Base-by-base conservation (phyloP, 2,113 vertebrate genomes). In the Gallinago jamesoni region DNA sequence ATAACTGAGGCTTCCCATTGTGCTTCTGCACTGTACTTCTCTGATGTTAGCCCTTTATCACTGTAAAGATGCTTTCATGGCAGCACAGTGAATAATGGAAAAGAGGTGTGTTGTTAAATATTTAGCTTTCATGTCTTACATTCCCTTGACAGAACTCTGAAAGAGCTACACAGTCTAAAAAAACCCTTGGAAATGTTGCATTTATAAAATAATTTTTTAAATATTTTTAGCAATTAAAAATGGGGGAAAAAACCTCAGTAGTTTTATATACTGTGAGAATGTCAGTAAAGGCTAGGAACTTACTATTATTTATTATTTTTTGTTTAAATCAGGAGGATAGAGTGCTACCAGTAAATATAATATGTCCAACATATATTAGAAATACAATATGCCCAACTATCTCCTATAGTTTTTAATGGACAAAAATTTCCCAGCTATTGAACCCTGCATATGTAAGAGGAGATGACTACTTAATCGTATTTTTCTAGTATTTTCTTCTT, bases 21-120 rank as follows among this genome's bases (percentile, higher is more conserved):
- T 86, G 59, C 9, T 88, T 89, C 59, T 12, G 5, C 39, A 66
- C 5, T 20, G 8, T 35, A 25, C 3, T 88, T 50, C 37, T 94
- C 56, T 93, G 77, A 72, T 89, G 16, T 59, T 52, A 73, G 55
- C n/a, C 14, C 27, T 97, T 97, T 90, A 95, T 92, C 35, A 60
- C 28, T 33, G 30, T 70, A 90, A 78, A 48, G 16, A 24, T 56
- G 79, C 28, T 90, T 91, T 82, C 76, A 76, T 94, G 73, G 20
- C 70, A 96, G n/a, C 30, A 88, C 15, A 63, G n/a, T 72, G 77
- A 95, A 93, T 91, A 91, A 97, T 81, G 39, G 27, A 73, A 96
- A 96, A 95, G 76, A 95, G 43, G 39, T 5, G 3, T 53, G 5
- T 81, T 85, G 59, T 94, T 96, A 96, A 94, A 97, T 94, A 93